phyloP scores from a whole-genome alignment of 2,113 vertebrate genomes.

The Siniperca knerii region DNA sequence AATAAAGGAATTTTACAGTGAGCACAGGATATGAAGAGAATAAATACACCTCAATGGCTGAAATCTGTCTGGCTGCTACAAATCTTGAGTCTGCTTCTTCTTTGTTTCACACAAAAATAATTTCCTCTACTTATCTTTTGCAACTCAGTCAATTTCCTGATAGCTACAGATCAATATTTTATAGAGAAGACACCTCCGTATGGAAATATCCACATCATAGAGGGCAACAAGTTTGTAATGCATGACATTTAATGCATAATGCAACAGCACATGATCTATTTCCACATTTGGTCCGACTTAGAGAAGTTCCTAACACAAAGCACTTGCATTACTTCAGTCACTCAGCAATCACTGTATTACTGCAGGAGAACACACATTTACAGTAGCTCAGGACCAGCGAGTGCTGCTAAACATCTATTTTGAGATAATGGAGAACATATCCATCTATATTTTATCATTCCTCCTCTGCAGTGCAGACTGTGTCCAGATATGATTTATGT shows the following conservation, averaged over 20 bases:
- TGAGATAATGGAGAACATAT: conserved; percentile 57
- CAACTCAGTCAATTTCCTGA: conserved; percentile 1
- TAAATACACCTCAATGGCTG: conserved; percentile 33
- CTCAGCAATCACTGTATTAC: conserved; percentile 30
- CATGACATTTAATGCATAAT: not conserved
- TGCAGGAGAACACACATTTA: conserved; percentile 24
- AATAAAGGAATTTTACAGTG: conserved; percentile 34
- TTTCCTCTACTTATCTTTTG: not conserved
- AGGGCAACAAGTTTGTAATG: conserved; percentile 8
- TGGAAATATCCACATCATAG: conserved; percentile 12
- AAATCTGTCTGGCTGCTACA: conserved; percentile 7
- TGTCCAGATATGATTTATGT: conserved; percentile 61
- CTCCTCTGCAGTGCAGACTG: conserved; percentile 28
- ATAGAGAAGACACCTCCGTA: not conserved
- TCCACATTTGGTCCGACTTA: conserved; percentile 46
- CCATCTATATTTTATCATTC: conserved; percentile 28
- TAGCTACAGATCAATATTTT: not conserved
- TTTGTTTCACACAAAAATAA: not conserved
- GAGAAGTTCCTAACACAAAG: conserved; percentile 22
- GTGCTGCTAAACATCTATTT: conserved; percentile 40
- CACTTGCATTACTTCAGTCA: conserved; percentile 12
- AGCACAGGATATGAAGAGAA: conserved; percentile 27
- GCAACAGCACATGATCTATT: conserved; percentile 29
- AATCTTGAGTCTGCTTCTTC: not conserved
- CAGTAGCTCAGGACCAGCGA: conserved; percentile 27